Evolutionary conservation across 2,113 vertebrate species (phyloP).

Genomic region (Lophius piscatorius): DNA sequence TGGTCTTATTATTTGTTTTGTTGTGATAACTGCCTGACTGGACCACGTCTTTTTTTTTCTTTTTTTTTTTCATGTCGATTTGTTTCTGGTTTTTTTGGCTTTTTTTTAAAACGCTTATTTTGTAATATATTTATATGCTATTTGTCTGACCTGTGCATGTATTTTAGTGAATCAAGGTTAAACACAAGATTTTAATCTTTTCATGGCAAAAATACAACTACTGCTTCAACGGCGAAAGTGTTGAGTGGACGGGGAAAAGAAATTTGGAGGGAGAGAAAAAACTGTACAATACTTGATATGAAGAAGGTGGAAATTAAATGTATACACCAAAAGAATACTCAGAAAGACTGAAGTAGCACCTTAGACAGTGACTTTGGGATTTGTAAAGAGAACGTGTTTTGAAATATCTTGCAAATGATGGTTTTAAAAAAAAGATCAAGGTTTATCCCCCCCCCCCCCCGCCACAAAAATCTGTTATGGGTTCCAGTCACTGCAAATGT

Average conservation of each 20-base stretch:
- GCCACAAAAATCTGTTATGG: conserved; percentile 21
- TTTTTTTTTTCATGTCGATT: conserved; percentile 78
- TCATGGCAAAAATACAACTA: conserved; percentile 80
- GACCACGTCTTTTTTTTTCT: conserved; percentile 93
- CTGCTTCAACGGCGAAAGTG: conserved; percentile 85
- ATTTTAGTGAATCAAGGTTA: conserved; percentile 93
- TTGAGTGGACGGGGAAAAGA: conserved; percentile 82
- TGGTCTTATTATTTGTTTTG: conserved; percentile 85
- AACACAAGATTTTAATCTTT: conserved; percentile 83
- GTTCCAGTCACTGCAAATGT: conserved; percentile 62
- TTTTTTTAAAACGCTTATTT: conserved; percentile 82
- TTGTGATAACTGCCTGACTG: conserved; percentile 93
- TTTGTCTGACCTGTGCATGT: conserved; percentile 85
- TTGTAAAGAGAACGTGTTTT: conserved; percentile 77
- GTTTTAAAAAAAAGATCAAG: conserved; percentile 68
- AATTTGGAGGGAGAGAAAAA: conserved; percentile 82
- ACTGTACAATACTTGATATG: conserved; percentile 86
- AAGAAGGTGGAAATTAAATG: conserved; percentile 89
- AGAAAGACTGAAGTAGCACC: conserved; percentile 92
- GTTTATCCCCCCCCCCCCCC: conserved; percentile 34
- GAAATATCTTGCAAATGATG: conserved; percentile 65
- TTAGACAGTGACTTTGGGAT: conserved; percentile 79
- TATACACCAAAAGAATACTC: conserved; percentile 91
- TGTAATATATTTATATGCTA: conserved; percentile 85
- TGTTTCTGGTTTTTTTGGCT: conserved; percentile 82